Evolutionary conservation across 2,888 invertebrate genomes (phyloP).

Genomic region (Xestia ashworthii): DNA sequence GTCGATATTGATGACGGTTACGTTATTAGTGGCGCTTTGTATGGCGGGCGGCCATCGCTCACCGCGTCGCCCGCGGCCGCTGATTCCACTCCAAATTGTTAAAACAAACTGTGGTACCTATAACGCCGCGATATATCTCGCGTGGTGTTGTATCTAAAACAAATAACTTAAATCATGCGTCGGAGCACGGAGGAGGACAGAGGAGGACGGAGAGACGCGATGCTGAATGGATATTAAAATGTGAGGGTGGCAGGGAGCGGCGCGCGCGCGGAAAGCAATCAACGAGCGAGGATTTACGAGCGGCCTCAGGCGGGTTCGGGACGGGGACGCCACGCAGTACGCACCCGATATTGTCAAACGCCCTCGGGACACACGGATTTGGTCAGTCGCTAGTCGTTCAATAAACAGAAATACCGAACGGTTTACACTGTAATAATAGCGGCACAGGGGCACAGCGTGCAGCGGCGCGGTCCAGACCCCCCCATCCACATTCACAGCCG

Average conservation of each 20-base stretch:
- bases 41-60: conserved; percentile 64
- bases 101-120: conserved; percentile 79
- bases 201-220: conserved; percentile 66
- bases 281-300: conserved; percentile 83
- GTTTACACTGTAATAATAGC: conserved; percentile 63
- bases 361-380: conserved; percentile 61
- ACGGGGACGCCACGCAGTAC: conserved; percentile 30
- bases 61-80: conserved; percentile 76
- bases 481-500: not conserved
- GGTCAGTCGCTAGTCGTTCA: conserved; percentile 60
- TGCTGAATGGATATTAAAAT: conserved; percentile 79
- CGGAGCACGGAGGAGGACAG: conserved; percentile 47
- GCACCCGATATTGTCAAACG: conserved; percentile 69
- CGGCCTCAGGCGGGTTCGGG: conserved; percentile 70
- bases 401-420: conserved; percentile 59
- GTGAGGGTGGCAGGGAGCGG: conserved; percentile 71
- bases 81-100: conserved; percentile 73
- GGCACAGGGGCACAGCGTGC: not conserved
- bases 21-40: conserved; percentile 73
- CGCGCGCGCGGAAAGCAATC: conserved; percentile 80
- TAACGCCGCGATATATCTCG: conserved; percentile 84
- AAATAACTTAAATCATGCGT: conserved; percentile 85
- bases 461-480: conserved; percentile 66
- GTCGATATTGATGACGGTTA: conserved; percentile 71
- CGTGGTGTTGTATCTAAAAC: conserved; percentile 82